Conservation (phyloP, 2,113 vertebrate species). For the Silurus asotus region DNA sequence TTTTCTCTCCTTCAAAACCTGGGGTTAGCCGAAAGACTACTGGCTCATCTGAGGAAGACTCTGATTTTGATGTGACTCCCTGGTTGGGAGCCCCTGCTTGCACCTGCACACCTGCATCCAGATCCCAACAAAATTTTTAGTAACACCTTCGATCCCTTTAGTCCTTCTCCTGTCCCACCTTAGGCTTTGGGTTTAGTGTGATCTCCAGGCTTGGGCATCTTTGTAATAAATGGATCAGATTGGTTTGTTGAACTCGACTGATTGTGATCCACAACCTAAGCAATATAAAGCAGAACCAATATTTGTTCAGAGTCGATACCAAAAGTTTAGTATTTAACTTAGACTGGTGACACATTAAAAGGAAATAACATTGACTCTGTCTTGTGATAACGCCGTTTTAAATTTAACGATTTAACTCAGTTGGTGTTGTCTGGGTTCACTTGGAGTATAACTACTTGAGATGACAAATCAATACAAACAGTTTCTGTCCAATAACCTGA, state of each 20-base stretch:
- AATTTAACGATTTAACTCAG: neutral
- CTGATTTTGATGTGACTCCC: constrained; percentile 64
- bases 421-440: neutral
- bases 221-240: neutral
- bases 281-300: neutral
- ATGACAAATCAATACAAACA: neutral
- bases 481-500: neutral
- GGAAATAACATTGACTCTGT: neutral
- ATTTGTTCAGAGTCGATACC: neutral
- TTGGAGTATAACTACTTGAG: neutral
- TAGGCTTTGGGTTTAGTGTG: neutral
- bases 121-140: constrained; percentile 52
- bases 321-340: no score
- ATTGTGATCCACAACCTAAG: neutral
- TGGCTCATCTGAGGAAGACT: constrained; percentile 72
- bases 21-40: constrained; percentile 68
- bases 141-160: neutral
- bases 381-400: neutral
- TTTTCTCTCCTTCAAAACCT: constrained; percentile 13
- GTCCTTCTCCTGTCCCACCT: neutral
- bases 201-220: neutral
- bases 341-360: neutral
- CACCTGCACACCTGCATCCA: constrained; percentile 59
- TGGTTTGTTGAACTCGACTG: neutral
- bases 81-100: constrained; percentile 52